These are phyloP conservation scores for Cerastis rubricosa DNA, from an alignment of 2,888 invertebrate species.

Conservation along the genomic window DNA sequence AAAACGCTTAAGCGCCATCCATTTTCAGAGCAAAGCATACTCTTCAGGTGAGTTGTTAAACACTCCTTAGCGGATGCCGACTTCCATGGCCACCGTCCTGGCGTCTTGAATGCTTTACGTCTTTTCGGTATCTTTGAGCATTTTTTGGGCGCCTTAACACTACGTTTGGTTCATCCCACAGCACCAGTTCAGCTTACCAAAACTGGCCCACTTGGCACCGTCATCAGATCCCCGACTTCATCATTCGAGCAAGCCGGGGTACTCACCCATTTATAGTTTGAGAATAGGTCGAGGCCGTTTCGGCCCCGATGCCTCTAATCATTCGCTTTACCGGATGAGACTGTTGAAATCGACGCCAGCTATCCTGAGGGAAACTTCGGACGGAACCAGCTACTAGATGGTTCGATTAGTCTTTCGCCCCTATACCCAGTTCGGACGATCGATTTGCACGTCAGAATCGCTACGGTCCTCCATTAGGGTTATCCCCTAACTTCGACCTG, in stretches of 20 bases:
- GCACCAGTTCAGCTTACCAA: constrained; percentile 95
- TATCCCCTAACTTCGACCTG: constrained; percentile 93
- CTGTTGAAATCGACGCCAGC: constrained; percentile 88
- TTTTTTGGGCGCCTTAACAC: constrained; percentile 92
- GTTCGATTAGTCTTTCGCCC: constrained; percentile 94
- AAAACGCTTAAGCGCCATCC: constrained; percentile 86
- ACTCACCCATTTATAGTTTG: constrained; percentile 95
- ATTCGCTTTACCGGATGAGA: constrained; percentile 94
- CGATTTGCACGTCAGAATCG: constrained; percentile 95
- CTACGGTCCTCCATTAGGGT: constrained; percentile 93
- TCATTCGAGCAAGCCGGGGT: constrained; percentile 90
- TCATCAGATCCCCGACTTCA: constrained; percentile 90
- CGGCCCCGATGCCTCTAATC: constrained; percentile 93
- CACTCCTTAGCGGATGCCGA: constrained; percentile 71
- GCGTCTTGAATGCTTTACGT: constrained; percentile 12
- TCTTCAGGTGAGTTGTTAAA: constrained; percentile 91
- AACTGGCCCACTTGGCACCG: constrained; percentile 93
- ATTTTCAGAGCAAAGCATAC: constrained; percentile 89
- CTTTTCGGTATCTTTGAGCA: constrained; percentile 79
- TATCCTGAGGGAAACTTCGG: constrained; percentile 95
- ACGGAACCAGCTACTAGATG: constrained; percentile 95
- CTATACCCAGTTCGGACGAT: constrained; percentile 94
- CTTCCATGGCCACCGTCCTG: constrained; percentile 57
- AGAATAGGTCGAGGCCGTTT: constrained; percentile 94
- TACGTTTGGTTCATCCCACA: constrained; percentile 94